Percentiles rank a stretch among this genome's conserved stretches.
Conservation (phyloP, 2,797 vertebrate species). For the Lacerta bilineata region DNA sequence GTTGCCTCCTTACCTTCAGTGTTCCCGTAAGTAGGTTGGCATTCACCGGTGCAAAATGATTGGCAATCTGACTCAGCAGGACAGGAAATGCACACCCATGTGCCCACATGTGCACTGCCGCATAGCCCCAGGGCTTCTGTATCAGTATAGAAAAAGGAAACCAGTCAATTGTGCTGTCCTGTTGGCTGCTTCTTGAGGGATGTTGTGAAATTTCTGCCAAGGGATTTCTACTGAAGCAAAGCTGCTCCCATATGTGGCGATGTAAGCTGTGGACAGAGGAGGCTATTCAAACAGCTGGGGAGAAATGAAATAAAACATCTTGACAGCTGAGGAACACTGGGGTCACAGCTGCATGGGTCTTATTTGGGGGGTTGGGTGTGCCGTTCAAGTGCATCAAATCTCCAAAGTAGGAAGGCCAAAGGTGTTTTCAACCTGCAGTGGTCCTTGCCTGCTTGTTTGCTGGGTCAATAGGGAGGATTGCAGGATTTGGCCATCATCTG, state of each 20-base stretch:
- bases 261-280: neutral
- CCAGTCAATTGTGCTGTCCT: conserved; percentile 6
- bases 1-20: neutral
- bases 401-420: neutral
- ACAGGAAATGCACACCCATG: neutral
- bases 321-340: neutral
- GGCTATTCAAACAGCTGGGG: neutral
- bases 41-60: neutral
- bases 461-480: neutral
- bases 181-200: conserved; percentile 1
- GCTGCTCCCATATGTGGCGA: conserved; percentile 11
- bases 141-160: conserved; percentile 12
- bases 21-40: neutral
- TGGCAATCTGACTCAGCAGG: neutral
- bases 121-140: conserved; percentile 8
- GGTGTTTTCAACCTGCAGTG: neutral
- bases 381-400: neutral
- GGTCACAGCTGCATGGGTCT: neutral
- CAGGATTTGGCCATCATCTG: neutral
- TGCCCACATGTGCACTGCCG: neutral
- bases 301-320: neutral
- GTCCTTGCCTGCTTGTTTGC: neutral
- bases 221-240: conserved; percentile 14
- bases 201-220: conserved; percentile 22
- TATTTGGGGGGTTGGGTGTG: neutral